These are phyloP conservation scores for Teleogryllus oceanicus DNA, from an alignment of 2,888 invertebrate genomes.

Conservation along the genomic window DNA sequence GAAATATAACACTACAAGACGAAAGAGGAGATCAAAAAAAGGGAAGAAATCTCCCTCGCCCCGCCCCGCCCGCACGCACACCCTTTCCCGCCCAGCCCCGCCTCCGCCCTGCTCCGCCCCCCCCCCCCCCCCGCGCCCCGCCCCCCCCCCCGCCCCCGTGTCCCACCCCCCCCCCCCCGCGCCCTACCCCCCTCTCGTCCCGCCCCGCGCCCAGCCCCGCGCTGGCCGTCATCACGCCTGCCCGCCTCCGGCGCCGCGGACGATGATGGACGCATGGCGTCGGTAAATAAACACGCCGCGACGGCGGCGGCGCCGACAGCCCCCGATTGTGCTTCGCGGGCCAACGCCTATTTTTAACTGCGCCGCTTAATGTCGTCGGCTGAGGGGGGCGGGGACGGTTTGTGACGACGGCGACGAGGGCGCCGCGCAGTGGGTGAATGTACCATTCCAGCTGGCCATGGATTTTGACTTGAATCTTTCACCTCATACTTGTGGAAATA, in stretches of 20 bases:
- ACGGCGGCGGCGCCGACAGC: neutral
- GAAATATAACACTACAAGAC: no score
- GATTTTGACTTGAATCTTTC: no score
- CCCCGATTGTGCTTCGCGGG: slow-evolving; percentile 4
- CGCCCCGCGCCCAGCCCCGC: neutral
- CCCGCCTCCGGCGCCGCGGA: neutral
- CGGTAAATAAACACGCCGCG: neutral
- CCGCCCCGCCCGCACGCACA: no score
- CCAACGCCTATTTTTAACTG: neutral
- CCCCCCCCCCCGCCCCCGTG: no score
- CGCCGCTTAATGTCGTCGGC: neutral
- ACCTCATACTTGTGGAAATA: no score
- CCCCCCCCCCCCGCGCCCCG: no score
- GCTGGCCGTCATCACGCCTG: neutral
- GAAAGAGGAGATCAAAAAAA: no score
- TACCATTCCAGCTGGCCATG: no score
- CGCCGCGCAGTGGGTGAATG: neutral
- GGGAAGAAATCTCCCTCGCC: no score
- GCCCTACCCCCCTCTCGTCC: neutral
- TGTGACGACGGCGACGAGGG: neutral
- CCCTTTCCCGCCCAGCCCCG: rapidly evolving
- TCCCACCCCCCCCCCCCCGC: neutral
- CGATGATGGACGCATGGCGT: neutral
- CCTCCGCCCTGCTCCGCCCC: no score
- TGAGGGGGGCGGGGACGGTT: neutral